A percentile compares a stretch with the other conserved stretches of the same genome.
phyloP scores from a whole-genome alignment of 2,888 invertebrate species.

The Galeruca laticollis region DNA sequence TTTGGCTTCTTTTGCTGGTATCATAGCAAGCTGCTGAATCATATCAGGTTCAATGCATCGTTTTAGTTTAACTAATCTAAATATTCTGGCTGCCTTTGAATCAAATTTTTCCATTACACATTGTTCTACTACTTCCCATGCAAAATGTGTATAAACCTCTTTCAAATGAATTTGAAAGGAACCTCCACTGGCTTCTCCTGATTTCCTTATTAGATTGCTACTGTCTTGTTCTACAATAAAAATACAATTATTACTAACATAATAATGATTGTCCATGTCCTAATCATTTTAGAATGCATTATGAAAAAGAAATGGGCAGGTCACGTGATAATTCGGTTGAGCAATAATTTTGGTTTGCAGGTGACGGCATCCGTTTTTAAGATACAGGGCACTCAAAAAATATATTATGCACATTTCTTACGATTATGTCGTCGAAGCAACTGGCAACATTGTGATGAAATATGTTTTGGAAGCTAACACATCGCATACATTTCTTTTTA shows the following conservation, averaged over 20 bases:
- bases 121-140: conserved; percentile 82
- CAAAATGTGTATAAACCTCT: conserved; percentile 77
- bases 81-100: conserved; percentile 86
- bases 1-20: conserved; percentile 94
- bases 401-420: too few species aligned
- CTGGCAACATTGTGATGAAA: too few species aligned
- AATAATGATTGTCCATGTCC: too few species aligned
- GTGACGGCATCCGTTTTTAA: too few species aligned
- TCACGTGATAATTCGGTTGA: too few species aligned
- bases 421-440: too few species aligned
- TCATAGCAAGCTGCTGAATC: conserved; percentile 92
- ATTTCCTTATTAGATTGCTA: conserved; percentile 78
- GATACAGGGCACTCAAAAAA: too few species aligned
- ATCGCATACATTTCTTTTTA: too few species aligned
- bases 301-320: too few species aligned
- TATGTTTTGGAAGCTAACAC: too few species aligned
- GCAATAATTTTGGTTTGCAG: too few species aligned
- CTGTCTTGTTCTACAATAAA: conserved; percentile 78
- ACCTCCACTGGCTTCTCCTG: conserved; percentile 87
- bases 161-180: conserved; percentile 82
- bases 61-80: conserved; percentile 84
- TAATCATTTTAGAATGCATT: too few species aligned
- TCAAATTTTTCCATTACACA: conserved; percentile 88
- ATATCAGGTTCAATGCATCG: conserved; percentile 91
- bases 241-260: neutral